phyloP scores from a whole-genome alignment of 2,113 vertebrate species.

The Heterochromis multidens region DNA sequence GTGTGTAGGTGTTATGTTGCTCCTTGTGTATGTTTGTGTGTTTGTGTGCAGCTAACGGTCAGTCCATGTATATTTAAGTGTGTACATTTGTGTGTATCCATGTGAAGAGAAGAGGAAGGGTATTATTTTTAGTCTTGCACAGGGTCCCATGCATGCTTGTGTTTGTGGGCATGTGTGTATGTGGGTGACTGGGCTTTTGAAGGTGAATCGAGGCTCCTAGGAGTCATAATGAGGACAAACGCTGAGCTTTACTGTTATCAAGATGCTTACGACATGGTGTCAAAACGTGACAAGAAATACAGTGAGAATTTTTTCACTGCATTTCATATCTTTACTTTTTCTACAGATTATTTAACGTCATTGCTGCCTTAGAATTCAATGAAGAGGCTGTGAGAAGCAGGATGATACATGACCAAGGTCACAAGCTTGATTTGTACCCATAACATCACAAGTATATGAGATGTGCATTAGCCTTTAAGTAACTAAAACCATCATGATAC shows the following conservation, averaged over 20 bases:
- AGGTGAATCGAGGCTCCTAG: constrained; percentile 67
- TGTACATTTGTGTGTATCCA: constrained; percentile 41
- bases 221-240: constrained; percentile 70
- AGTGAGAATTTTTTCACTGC: constrained; percentile 60
- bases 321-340: constrained; percentile 59
- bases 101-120: constrained; percentile 43
- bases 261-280: constrained; percentile 57
- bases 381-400: constrained; percentile 17
- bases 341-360: constrained; percentile 50
- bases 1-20: not conserved
- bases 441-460: constrained; percentile 32
- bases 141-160: constrained; percentile 10
- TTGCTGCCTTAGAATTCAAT: constrained; percentile 34
- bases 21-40: not conserved
- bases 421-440: constrained; percentile 55
- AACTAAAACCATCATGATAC: constrained; percentile 17
- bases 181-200: constrained; percentile 65
- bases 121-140: constrained; percentile 63
- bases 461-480: constrained; percentile 51
- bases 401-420: constrained; percentile 59
- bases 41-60: not conserved
- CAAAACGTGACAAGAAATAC: constrained; percentile 69
- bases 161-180: constrained; percentile 19
- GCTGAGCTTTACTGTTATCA: constrained; percentile 65
- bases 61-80: constrained; percentile 17